Percentiles rank a stretch among this genome's conserved stretches.
phyloP scores from a whole-genome alignment of 2,113 vertebrate species.

The Apistogramma diplotaenia region DNA sequence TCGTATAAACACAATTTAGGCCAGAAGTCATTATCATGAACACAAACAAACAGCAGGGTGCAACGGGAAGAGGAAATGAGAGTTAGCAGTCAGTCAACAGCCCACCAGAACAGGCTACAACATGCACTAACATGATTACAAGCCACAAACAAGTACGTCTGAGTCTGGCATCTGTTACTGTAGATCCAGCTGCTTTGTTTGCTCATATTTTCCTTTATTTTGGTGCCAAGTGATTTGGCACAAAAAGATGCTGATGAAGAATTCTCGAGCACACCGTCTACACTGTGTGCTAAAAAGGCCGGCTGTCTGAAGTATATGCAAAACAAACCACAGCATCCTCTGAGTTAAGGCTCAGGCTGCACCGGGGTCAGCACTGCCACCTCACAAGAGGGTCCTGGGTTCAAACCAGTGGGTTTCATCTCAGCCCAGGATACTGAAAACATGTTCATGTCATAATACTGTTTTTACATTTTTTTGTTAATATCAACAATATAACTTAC shows the following conservation, averaged over 20 bases:
- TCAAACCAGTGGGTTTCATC: not conserved
- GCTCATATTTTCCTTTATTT: not conserved
- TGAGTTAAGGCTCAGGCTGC: not conserved
- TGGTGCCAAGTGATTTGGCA: not conserved
- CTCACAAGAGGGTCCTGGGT: not conserved
- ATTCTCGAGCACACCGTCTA: not conserved
- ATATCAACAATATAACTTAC: not conserved
- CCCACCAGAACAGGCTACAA: not conserved
- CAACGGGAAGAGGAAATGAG: not conserved
- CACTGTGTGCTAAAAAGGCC: not conserved
- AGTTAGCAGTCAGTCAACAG: not conserved
- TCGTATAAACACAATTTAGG: not conserved
- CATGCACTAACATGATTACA: not conserved
- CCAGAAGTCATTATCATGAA: not conserved
- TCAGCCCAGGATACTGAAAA: not conserved
- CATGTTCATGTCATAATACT: not conserved
- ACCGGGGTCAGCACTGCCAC: too few species aligned
- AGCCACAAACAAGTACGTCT: not conserved
- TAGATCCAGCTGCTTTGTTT: not conserved
- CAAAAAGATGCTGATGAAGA: not conserved
- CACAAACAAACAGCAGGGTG: not conserved
- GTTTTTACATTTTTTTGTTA: not conserved
- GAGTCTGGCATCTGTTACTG: not conserved
- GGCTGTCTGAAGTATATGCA: not conserved
- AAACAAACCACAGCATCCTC: not conserved